phyloP scores from a whole-genome alignment of 2,113 vertebrate species.

The Podilymbus podiceps region DNA sequence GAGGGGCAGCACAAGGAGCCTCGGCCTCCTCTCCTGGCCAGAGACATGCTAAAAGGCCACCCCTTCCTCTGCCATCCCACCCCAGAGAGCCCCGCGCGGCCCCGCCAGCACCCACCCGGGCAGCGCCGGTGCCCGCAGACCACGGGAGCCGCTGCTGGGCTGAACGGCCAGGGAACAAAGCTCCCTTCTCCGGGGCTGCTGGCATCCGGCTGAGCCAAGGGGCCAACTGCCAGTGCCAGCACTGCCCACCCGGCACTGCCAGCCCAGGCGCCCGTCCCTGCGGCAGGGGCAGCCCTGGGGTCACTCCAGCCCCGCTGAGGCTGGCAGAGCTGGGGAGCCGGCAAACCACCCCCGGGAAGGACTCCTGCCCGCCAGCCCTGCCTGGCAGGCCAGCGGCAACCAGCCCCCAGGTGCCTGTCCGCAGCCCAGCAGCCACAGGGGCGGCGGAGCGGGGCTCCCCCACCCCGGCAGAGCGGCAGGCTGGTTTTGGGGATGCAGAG shows the following conservation, averaged over 20 bases:
- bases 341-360: rapidly evolving
- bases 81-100: background rate
- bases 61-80: background rate
- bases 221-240: background rate
- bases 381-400: background rate
- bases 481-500: background rate
- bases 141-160: background rate
- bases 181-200: constrained; percentile 10
- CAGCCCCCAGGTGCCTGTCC: no score
- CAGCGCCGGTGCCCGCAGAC: background rate
- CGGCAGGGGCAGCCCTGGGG: background rate
- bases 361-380: background rate
- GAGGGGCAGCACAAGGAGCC: background rate
- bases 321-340: rapidly evolving
- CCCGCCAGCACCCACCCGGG: background rate
- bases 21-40: background rate
- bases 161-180: constrained; percentile 10
- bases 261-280: background rate
- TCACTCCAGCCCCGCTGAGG: background rate
- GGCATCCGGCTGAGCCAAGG: background rate
- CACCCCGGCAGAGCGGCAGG: rapidly evolving
- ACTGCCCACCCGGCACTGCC: background rate
- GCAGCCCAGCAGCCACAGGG: rapidly evolving
- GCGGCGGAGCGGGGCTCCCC: rapidly evolving
- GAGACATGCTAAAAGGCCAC: rapidly evolving